Evolutionary conservation across 2,113 vertebrate species (phyloP), one percentile per base, ranked within the genome.

Genomic region (Rhegmatorhina hoffmannsi): DNA sequence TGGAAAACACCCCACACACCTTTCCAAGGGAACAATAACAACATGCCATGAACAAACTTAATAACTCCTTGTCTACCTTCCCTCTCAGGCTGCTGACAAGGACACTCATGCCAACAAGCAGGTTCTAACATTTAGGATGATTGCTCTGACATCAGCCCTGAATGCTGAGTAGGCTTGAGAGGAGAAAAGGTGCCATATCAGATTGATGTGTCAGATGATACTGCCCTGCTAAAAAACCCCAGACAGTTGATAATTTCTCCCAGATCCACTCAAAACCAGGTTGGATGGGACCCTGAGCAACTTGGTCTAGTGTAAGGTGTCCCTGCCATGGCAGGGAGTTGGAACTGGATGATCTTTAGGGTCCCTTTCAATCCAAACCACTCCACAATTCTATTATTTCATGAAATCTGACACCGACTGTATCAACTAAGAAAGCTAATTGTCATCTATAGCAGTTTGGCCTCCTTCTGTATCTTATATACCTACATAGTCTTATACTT

Each of bases 21-120:
- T 13, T 50, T 68, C 14, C 3, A 6, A 64, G 14, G 50, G 44
- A 86, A 38, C 9, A 77, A 7, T 18, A 59, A 33, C 0, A 0
- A 44, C 11, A 12, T n/a, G 24, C 11, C 18, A 16, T 11, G 40
- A 47, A 53, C 28, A 78, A 59, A 38, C 14, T n/a, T 1, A 0
- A 5, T 63, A 47, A 68, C 7, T 80, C 29, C 31, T 74, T 60
- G 16, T 33, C 36, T 66, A 26, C 21, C 19, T 80, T 64, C 36
- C 26, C 13, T 66, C 21, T 59, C n/a, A 70, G 62, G 33, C 68
- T 80, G 58, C 47, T 80, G 47, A 43, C 5, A 36, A 66, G 23
- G 68, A 46, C 36, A 23, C 17, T 26, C 52, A 76, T 20, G 26
- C 26, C 40, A 38, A 63, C 17, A 21, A 55, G 19, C n/a, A 33